Evolutionary conservation across 2,888 invertebrate genomes (phyloP), one percentile per base, ranked within the genome.

Genomic region (Ypsolopha sequella): DNA sequence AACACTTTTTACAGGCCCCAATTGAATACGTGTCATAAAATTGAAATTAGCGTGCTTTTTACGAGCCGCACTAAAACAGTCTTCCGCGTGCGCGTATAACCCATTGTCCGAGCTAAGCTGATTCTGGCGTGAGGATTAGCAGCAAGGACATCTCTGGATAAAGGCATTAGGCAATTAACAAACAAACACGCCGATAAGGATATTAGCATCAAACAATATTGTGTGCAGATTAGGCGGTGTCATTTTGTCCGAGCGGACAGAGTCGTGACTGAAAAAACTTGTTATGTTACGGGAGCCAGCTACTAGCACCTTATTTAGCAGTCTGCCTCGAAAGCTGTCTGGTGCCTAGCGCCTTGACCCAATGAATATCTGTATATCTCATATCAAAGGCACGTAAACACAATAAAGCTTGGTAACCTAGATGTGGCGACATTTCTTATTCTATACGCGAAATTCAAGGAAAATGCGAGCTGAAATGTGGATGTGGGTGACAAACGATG

Each of bases 401-500:
- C 77, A 85, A 86, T 85, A 82, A 85, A 84, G 72, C 76, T 63
- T 77, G 62, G 67, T 82, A 84, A 81, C 84, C 82, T 80, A 84
- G 73, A 72, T 82, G 72, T 66, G 65, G 62, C 55, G 56, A 59
- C 57, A 60, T 80, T 80, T 70, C 71, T 74, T 69, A 80, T 81
- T 80, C 79, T 61, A 63, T 62, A 69, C 73, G 74, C 72, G 58
- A 52, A 55, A 45, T 48, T 57, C 54, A 58, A 65, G 64, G 66
- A 66, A 62, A 66, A 65, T 62, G 59, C 13, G 36, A 35, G 34
- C 33, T 39, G 4, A 36, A 39, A 46, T 46, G 46, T 38, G 39
- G 39, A 1, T n/a, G 10, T 6, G 34, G 41, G 39, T 49, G 34
- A 34, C n/a, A 41, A 4, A 36, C 47, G 14, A 34, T 13, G 33